Conservation (phyloP, 2,113 vertebrate genomes). For the Lamprotornis superbus region DNA sequence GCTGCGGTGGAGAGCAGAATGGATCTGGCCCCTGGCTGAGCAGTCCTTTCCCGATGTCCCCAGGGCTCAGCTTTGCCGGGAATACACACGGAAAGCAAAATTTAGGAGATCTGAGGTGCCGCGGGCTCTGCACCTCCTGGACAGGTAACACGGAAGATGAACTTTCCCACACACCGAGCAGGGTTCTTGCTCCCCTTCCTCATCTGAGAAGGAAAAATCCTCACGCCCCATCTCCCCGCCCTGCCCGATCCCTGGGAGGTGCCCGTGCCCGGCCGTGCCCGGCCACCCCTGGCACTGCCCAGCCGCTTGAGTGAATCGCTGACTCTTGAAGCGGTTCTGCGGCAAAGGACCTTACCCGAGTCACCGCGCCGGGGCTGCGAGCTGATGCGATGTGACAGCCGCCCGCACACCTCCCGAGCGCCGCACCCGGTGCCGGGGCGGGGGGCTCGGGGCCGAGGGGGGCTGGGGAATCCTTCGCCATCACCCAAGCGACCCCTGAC, state of each 20-base stretch:
- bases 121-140: accelerated
- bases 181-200: accelerated
- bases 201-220: neutral
- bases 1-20: neutral
- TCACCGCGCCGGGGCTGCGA: neutral
- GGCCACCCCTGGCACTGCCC: neutral
- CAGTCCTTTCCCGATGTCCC: neutral
- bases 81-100: accelerated
- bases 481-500: neutral
- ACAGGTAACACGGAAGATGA: neutral
- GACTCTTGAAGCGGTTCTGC: constrained; percentile 5
- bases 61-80: accelerated
- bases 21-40: neutral
- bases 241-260: neutral
- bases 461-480: neutral
- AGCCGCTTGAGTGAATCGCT: neutral
- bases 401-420: constrained; percentile 3
- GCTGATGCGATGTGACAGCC: constrained; percentile 65
- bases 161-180: accelerated
- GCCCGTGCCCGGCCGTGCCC: neutral
- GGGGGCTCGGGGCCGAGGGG: neutral
- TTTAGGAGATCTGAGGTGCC: neutral
- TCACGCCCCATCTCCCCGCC: neutral
- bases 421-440: neutral
- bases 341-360: neutral